Conservation (phyloP, 2,113 vertebrate genomes). For the Trematocara nigrifrons region DNA sequence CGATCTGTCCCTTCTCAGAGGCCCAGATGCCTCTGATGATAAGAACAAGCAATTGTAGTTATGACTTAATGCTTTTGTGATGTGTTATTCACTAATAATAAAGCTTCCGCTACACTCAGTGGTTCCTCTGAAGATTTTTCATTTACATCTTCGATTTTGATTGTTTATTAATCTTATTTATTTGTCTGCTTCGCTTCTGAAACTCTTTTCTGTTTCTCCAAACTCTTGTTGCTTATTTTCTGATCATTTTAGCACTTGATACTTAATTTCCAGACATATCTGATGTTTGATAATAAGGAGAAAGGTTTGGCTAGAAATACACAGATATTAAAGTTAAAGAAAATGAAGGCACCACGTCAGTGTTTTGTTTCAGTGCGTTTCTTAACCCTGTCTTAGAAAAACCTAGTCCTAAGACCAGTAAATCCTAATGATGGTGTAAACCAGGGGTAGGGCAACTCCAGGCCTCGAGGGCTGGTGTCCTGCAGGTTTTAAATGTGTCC, state of each 20-base stretch:
- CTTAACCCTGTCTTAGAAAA: background rate
- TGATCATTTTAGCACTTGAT: background rate
- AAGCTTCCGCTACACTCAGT: background rate
- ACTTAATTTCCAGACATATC: background rate
- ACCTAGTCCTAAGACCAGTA: background rate
- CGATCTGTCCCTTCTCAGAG: background rate
- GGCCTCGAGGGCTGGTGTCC: background rate
- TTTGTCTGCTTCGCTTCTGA: background rate
- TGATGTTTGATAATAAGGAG: background rate
- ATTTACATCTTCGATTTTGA: background rate
- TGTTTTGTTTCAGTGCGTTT: background rate
- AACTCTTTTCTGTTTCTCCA: background rate
- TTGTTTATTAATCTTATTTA: background rate
- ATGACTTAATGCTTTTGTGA: background rate
- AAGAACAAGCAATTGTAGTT: background rate
- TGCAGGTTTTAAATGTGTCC: background rate
- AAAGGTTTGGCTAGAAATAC: background rate
- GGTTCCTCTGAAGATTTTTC: background rate
- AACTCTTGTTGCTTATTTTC: background rate
- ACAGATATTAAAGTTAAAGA: background rate
- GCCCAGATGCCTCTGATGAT: background rate
- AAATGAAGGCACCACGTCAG: background rate
- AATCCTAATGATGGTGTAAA: background rate
- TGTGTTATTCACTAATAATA: background rate
- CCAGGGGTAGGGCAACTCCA: background rate